Base-by-base conservation (phyloP, 2,797 vertebrate species). In the Acropternis orthonyx region DNA sequence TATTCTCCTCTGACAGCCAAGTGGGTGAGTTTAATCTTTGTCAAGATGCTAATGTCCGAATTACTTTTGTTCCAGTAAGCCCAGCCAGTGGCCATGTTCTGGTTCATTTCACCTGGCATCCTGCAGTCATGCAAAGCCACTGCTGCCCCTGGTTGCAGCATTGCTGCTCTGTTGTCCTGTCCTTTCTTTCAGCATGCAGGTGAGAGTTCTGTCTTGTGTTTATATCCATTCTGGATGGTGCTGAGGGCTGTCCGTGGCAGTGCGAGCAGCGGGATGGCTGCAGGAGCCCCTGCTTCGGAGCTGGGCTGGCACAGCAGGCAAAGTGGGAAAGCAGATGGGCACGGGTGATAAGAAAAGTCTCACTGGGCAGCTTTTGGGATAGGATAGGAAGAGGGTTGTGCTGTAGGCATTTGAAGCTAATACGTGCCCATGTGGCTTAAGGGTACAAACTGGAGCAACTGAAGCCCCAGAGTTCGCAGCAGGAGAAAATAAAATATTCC, bases 21-120 rank as follows among this genome's bases (percentile, higher is more conserved):
- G 15, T 30, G 28, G 15, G 36, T 41, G 30, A 88, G 44, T 46
- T 79, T 39, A 52, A 0, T 11, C 52, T 32, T n/a, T 28, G n/a
- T 20, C 22, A 54, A 34, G 44, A 10, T 20, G 16, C 36, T 68
- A 3, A 15, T 10, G 56, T 18, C 51, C n/a, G 32, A 37, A 26
- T 18, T 27, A 54, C 12, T 32, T 30, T 34, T 32, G 16, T 32
- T 48, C 26, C 20, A 30, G 30, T 28, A 55, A 72, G 44, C 8
- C 59, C 12, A 22, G 20, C n/a, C 0, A 0, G 41, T 2, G 6
- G 2, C 12, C 1, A 1, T 4, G 5, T 58, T 43, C 62, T 56
- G 58, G 21, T 41, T 69, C 11, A 2, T 51, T 62, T 79, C 19
- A 1, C 6, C 54, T 43, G 67, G 34, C 36, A 23, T 39, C 30